Evolutionary conservation across 2,888 invertebrate genomes (phyloP).

Genomic region (Dicycla oo): DNA sequence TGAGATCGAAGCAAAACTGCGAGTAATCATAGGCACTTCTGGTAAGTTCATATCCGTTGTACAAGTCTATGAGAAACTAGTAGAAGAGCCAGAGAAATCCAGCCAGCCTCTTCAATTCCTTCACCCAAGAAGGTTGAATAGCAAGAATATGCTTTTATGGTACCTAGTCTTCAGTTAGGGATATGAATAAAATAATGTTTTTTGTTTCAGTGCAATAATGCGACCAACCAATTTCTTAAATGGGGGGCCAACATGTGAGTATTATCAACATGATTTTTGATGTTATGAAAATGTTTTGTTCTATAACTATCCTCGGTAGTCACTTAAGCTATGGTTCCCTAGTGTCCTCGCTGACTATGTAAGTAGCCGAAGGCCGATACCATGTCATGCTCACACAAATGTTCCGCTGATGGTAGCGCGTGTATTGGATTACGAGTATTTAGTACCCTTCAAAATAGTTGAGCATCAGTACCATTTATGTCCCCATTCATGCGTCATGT

Average conservation of each 20-base stretch:
- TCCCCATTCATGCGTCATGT: too few relatives aligned
- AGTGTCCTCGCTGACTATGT: background rate
- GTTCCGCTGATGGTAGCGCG: background rate
- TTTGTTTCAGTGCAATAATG: conserved; percentile 42
- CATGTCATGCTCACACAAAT: too few relatives aligned
- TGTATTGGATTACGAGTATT: too few relatives aligned
- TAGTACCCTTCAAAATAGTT: background rate
- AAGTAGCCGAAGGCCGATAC: background rate
- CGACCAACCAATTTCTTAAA: too few relatives aligned
- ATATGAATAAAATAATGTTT: background rate
- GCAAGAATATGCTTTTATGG: background rate
- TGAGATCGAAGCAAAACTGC: background rate
- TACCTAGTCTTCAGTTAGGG: background rate
- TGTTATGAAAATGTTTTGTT: background rate
- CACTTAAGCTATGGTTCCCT: background rate
- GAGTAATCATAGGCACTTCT: background rate
- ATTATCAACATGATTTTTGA: background rate
- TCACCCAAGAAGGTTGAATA: background rate
- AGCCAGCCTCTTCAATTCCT: background rate
- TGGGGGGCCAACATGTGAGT: background rate
- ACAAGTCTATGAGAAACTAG: background rate
- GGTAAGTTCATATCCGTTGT: background rate
- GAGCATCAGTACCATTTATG: too few relatives aligned
- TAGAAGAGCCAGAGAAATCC: background rate
- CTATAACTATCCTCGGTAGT: background rate